Percentiles rank a stretch among this genome's conserved stretches.
These are phyloP conservation scores for Archaeoteleia sp. DNA, from an alignment of 2,888 invertebrate species.

Conservation along the genomic window DNA sequence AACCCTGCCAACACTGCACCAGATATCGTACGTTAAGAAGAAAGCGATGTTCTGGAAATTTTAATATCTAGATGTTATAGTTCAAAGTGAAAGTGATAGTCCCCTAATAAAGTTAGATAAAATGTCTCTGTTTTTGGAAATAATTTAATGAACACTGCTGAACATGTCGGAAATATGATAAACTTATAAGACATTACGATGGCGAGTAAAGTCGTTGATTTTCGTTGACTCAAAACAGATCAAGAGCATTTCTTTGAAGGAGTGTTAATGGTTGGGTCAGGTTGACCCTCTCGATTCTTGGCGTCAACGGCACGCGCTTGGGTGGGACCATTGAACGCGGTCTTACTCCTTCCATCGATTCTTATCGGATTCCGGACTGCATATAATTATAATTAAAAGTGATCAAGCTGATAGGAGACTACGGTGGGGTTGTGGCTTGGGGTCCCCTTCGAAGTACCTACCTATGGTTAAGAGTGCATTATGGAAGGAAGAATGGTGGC, in stretches of 20 bases:
- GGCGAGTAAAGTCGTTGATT: neutral
- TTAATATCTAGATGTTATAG: too few relatives aligned
- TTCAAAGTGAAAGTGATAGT: too few relatives aligned
- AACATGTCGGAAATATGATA: too few relatives aligned
- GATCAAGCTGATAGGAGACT: conserved; percentile 68
- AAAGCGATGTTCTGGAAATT: too few relatives aligned
- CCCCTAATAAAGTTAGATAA: too few relatives aligned
- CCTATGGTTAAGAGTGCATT: conserved; percentile 69
- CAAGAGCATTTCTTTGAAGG: conserved; percentile 19
- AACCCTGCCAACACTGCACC: conserved; percentile 28
- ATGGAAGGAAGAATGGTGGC: conserved; percentile 72
- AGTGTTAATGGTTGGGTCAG: conserved; percentile 56
- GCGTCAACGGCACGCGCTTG: conserved; percentile 73
- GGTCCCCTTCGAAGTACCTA: conserved; percentile 62
- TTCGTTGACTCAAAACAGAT: too few relatives aligned
- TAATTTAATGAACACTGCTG: too few relatives aligned
- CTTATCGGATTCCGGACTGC: conserved; percentile 67
- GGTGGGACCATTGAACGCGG: conserved; percentile 63
- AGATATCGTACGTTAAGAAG: conserved; percentile 28
- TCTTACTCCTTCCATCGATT: conserved; percentile 58
- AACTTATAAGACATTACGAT: neutral
- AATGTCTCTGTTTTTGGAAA: too few relatives aligned
- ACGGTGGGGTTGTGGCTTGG: conserved; percentile 52
- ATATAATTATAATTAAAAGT: conserved; percentile 75
- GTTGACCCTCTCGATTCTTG: conserved; percentile 61